These are phyloP conservation scores for Xenopus laevis DNA, from an alignment of 2,113 vertebrate genomes.

Conservation along the genomic window DNA sequence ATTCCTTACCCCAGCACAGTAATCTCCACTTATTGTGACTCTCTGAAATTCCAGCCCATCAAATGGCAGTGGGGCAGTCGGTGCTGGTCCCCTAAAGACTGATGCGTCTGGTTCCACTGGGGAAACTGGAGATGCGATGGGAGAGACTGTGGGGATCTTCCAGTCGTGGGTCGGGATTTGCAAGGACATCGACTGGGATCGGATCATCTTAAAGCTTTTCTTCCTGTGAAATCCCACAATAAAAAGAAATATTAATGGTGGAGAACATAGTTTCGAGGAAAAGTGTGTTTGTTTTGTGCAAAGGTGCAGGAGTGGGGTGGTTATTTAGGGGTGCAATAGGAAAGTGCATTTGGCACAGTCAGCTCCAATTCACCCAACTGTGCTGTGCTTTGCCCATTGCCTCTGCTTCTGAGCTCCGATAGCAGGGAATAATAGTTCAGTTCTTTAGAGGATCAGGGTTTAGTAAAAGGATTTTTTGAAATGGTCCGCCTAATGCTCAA, in stretches of 20 bases:
- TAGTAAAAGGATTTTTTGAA: too few species aligned
- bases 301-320: too few species aligned
- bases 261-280: too few species aligned
- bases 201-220: conserved; percentile 89
- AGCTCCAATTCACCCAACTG: too few species aligned
- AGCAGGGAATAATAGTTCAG: too few species aligned
- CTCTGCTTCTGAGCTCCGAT: too few species aligned
- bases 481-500: too few species aligned
- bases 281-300: too few species aligned
- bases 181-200: conserved; percentile 84
- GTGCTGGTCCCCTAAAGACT: conserved; percentile 28
- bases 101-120: conserved; percentile 48
- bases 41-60: conserved; percentile 87
- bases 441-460: too few species aligned
- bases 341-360: too few species aligned
- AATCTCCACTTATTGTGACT: conserved; percentile 92
- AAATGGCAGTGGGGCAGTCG: conserved; percentile 53
- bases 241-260: not conserved
- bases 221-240: conserved; percentile 66
- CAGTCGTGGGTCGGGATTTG: conserved; percentile 76
- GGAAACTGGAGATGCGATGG: conserved; percentile 56
- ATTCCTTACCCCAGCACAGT: conserved; percentile 88
- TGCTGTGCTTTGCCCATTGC: too few species aligned
- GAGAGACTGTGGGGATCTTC: conserved; percentile 54
- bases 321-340: too few species aligned